Conservation (phyloP, 2,888 invertebrate species). For the Papilio gigon region DNA sequence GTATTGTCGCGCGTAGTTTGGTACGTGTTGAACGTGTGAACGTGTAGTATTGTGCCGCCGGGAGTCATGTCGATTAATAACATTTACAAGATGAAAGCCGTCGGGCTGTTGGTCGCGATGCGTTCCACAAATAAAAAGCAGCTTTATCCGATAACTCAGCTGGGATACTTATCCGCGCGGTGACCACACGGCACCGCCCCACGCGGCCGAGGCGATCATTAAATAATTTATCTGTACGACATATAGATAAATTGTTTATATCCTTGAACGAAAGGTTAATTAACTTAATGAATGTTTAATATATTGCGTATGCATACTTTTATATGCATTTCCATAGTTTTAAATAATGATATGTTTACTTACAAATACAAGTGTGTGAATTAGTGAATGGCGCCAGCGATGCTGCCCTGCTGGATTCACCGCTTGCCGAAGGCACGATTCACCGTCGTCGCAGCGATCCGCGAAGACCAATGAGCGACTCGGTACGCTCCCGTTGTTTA, state of each 20-base stretch:
- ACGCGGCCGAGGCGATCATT: too few relatives aligned
- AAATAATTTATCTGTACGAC: not conserved
- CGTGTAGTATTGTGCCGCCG: conserved; percentile 57
- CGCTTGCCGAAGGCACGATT: too few relatives aligned
- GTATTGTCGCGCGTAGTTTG: conserved; percentile 27
- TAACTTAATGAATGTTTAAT: not conserved
- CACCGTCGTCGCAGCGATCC: too few relatives aligned
- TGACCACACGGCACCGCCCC: conserved; percentile 29
- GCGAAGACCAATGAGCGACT: too few relatives aligned
- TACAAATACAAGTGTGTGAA: too few relatives aligned
- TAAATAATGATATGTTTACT: too few relatives aligned
- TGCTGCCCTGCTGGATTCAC: too few relatives aligned
- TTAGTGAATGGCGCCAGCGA: too few relatives aligned
- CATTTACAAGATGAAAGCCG: conserved; percentile 81
- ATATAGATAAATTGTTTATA: not conserved
- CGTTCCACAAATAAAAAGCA: conserved; percentile 79
- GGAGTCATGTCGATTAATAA: conserved; percentile 80
- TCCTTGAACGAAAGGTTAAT: not conserved
- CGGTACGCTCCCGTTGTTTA: too few relatives aligned
- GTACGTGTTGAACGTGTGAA: conserved; percentile 11
- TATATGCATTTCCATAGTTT: too few relatives aligned
- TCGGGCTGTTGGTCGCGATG: conserved; percentile 73
- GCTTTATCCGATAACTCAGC: conserved; percentile 74
- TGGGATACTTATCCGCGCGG: conserved; percentile 66
- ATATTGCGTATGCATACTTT: too few relatives aligned